Evolutionary conservation across 1,140 invertebrate species (phyloP).

Genomic region (Drosophila tristis): DNA sequence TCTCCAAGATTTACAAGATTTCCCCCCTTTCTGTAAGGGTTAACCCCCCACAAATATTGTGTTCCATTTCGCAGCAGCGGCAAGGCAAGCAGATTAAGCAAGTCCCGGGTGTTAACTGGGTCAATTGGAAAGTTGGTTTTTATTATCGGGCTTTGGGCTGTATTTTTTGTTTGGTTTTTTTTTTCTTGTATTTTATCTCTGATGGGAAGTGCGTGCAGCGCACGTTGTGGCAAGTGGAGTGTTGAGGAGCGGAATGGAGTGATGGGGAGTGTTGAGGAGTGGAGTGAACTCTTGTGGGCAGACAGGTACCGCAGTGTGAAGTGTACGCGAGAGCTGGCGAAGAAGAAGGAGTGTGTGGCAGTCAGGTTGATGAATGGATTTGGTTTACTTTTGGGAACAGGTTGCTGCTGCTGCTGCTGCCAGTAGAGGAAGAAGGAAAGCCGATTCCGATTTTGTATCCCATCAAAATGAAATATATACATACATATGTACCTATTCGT

Average conservation of each 20-base stretch:
- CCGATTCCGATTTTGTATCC: slow-evolving; percentile 31
- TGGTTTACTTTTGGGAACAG: slow-evolving; percentile 49
- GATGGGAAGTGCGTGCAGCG: slow-evolving; percentile 40
- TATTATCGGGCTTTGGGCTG: slow-evolving; percentile 27
- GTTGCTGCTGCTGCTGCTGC: slow-evolving; percentile 13
- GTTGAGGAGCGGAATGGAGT: neutral
- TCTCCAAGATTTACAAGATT: slow-evolving; percentile 10
- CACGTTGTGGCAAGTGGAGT: slow-evolving; percentile 25
- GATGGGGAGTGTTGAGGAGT: neutral
- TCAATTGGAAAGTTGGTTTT: slow-evolving; percentile 51
- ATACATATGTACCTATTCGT: slow-evolving; percentile 1
- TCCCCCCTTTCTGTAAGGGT: neutral
- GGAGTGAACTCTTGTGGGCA: slow-evolving; percentile 33
- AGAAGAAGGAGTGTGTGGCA: neutral
- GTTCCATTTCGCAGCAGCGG: slow-evolving; percentile 27
- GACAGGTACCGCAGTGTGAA: slow-evolving; percentile 4
- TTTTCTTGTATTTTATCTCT: slow-evolving; percentile 7
- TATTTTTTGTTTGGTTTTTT: slow-evolving; percentile 2
- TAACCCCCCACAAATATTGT: slow-evolving; percentile 12
- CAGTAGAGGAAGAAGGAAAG: slow-evolving; percentile 11
- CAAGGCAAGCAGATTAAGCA: slow-evolving; percentile 25
- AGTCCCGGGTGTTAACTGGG: slow-evolving; percentile 42
- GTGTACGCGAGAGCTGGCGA: neutral
- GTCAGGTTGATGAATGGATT: slow-evolving; percentile 51
- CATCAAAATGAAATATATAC: slow-evolving; percentile 26